Base-by-base conservation (phyloP, 1,140 invertebrate species). In the Linepithema humile region DNA sequence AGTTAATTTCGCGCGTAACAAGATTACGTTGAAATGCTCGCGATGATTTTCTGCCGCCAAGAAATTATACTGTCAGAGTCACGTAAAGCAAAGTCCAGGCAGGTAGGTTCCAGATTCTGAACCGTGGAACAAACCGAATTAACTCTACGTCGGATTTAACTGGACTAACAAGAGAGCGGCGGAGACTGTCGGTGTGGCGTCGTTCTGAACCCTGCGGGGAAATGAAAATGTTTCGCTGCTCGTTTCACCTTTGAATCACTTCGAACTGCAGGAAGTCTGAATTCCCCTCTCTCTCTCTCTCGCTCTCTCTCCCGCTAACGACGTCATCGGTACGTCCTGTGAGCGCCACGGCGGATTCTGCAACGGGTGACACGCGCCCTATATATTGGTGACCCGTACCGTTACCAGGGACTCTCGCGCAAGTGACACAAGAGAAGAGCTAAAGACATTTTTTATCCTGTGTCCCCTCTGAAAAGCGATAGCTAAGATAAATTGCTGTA, bases 141-240 rank as follows among this genome's bases (percentile, higher is more conserved):
- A 84, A 78, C 82, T 62, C 48, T 57, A 59, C 35, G 48, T 50
- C 82, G 82, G 73, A 78, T 78, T 84, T 84, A 84, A 78, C 59
- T 67, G 60, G 48, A 48, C 82, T 78, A 84, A 84, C 82, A 50
- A 75, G 69, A 62, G 80, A 48, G 57, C 20, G 40, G 20, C 26
- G 29, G 74, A 77, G 60, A 50, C 20, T 23, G 23, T 20, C n/a
- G 32, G 4, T 17, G 40, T 32, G 53, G 53, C 53, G 50, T 64
- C 57, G 57, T 50, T 35, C 26, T 29, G 40, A 62, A 83, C 40
- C 82, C 73, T 84, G 72, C 50, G 60, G 82, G 72, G 82, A 84
- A 78, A 83, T 62, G 82, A 84, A 78, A 84, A 84, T 84, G 82
- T 75, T 78, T 84, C 59, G 82, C 60, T 78, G 73, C 35, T 78